These are phyloP conservation scores for Liposcelis brunnea DNA, from an alignment of 2,888 invertebrate genomes.

Conservation along the genomic window DNA sequence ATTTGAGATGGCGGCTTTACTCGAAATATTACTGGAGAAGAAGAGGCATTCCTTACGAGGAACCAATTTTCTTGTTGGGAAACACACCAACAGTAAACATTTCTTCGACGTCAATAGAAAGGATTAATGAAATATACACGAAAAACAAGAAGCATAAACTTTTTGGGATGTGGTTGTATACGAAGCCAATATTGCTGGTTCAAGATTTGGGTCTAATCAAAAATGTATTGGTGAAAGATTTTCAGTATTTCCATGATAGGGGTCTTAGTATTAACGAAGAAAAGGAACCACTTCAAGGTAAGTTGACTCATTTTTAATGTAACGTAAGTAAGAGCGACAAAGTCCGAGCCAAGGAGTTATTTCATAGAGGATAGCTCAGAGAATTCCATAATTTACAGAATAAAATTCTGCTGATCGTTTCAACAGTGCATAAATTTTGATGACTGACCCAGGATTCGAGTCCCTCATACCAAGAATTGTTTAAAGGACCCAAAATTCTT, in stretches of 20 bases:
- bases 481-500: too few relatives aligned
- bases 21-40: not conserved
- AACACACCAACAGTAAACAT: not conserved
- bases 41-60: not conserved
- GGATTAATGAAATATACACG: not conserved
- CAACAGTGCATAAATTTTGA: too few relatives aligned
- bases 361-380: too few relatives aligned
- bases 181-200: slow-evolving; percentile 40
- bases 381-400: too few relatives aligned
- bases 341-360: too few relatives aligned
- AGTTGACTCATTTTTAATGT: not conserved
- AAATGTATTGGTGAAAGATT: slow-evolving; percentile 41
- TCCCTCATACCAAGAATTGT: too few relatives aligned
- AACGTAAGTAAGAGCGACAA: too few relatives aligned
- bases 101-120: not conserved
- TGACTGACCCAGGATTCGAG: too few relatives aligned
- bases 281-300: slow-evolving; percentile 33
- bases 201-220: slow-evolving; percentile 40
- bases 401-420: too few relatives aligned
- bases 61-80: not conserved
- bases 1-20: too few relatives aligned
- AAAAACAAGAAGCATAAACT: not conserved
- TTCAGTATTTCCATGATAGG: slow-evolving; percentile 44
- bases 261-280: slow-evolving; percentile 42
- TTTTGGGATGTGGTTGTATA: slow-evolving; percentile 15